Conservation (phyloP, 2,888 invertebrate genomes). For the Ypsolopha sequella region DNA sequence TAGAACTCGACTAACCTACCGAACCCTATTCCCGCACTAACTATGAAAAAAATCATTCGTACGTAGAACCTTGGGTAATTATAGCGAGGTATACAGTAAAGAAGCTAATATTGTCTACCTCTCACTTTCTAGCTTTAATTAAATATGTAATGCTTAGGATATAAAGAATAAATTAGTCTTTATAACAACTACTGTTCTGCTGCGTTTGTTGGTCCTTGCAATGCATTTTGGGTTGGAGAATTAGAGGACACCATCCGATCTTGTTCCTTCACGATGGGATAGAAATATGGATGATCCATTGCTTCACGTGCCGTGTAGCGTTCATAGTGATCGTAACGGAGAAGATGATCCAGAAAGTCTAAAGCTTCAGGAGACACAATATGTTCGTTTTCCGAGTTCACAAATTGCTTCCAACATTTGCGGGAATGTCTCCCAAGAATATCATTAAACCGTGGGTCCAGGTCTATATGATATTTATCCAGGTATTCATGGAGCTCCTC, state of each 20-base stretch:
- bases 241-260: constrained; percentile 81
- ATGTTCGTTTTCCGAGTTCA: constrained; percentile 99
- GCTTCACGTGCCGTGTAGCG: constrained; percentile 98
- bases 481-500: constrained; percentile 99
- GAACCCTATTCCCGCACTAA: no score
- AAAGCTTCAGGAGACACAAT: constrained; percentile 98
- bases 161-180: constrained; percentile 52
- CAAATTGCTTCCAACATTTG: constrained; percentile 99
- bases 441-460: constrained; percentile 99
- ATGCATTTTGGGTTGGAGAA: constrained; percentile 80
- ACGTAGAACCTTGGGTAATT: no score
- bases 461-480: constrained; percentile 99
- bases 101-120: no score
- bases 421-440: constrained; percentile 98
- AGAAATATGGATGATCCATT: constrained; percentile 99
- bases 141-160: constrained; percentile 62
- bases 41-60: no score
- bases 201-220: constrained; percentile 69
- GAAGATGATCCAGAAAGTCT: constrained; percentile 98
- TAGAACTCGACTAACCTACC: no score
- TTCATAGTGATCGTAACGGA: constrained; percentile 98
- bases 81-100: no score
- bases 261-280: constrained; percentile 91
- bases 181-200: constrained; percentile 56
- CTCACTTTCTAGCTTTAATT: no score